Base-by-base conservation (phyloP, 2,113 vertebrate species). In the Lophochroa leadbeateri region DNA sequence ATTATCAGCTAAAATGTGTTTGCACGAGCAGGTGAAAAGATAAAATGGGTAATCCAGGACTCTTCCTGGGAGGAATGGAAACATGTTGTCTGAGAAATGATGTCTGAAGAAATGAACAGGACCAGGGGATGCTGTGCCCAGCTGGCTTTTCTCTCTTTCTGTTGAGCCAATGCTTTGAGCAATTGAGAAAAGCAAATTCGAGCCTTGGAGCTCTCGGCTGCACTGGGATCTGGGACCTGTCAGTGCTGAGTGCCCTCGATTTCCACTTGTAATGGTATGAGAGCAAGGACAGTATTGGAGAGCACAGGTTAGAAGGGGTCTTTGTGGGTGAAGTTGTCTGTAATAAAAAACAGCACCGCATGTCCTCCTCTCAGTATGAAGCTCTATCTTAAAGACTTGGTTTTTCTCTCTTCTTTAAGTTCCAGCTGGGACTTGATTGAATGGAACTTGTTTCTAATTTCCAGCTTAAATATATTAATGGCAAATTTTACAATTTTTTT, bases 381-480 rank as follows among this genome's bases (percentile, higher is more conserved):
- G 27, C 27, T 76, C 52, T 75, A 0, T 57, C 55, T 68, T 71
- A 28, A 47, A 68, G 9, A 58, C 23, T 28, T 35, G 16, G 0
- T 33, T 89, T 37, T 5, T 52, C 6, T 63, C 18, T 78, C 12
- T 67, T 60, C 61, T 93, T 83, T 71, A 86, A 78, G 57, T 23
- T 81, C 64, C 55, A 83, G 3, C 50, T 65, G 76, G 46, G 47
- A 86, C 31, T 69, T 52, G 37, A 86, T 60, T 71, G 75, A 67
- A 53, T 46, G 55, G 23, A 78, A 71, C 25, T 39, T 78, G 16
- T 70, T 91, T 74, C 68, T 79, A 88, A 86, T 83, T 82, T 33
- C 64, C 69, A 64, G 39, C 35, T 96, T 94, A 86, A 94, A 88
- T 84, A 39, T n/a, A 92, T 68, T 84, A 84, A 68, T 64, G 72